Base-by-base conservation (phyloP, 2,888 invertebrate species). In the Phortica magna region DNA sequence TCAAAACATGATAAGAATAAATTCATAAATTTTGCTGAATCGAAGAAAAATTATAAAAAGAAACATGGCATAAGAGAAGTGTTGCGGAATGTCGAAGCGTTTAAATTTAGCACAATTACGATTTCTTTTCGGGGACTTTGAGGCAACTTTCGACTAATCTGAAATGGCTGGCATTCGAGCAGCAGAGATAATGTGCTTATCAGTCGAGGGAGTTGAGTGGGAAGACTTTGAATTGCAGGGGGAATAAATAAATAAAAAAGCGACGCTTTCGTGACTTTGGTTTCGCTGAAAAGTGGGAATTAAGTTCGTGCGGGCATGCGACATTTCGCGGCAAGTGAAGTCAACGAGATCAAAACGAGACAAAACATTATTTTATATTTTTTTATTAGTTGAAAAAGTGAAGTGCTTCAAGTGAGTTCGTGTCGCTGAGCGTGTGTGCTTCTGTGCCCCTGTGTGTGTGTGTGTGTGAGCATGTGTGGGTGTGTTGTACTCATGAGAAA, bases 401-500 rank as follows among this genome's bases (percentile, higher is more conserved):
- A 48, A 48, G 48, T 48, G 48, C 9, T 48, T 48, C 10, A 48
- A 48, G 48, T 48, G 7, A 48, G 48, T 48, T 48, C 14, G 48
- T 14, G 9, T 31, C 31, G 2, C 31, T 31, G 31, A 31, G 31
- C 31, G 5, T 9, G 1, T 12, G 48, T 5, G 48, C 7, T 1
- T n/a, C n/a, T n/a, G n/a, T n/a, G n/a, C n/a, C n/a, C n/a, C n/a
- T 9, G 14, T 12, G 48, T 48, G 48, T 48, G 9, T 2, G 48
- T 48, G 48, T 48, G 48, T 48, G 22, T 19, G 67, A 75, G 77
- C 72, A 64, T 82, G 79, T 79, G 76, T 82, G 79, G 82, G 76
- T 64, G 64, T 73, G 74, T 43, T 82, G 79, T 73, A 43, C 76
- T 6, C 5, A 19, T 17, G 3, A 31, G 14, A 39, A 67, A 39